Conservation (phyloP, 2,888 invertebrate genomes). For the Caradrina clavipalpis region DNA sequence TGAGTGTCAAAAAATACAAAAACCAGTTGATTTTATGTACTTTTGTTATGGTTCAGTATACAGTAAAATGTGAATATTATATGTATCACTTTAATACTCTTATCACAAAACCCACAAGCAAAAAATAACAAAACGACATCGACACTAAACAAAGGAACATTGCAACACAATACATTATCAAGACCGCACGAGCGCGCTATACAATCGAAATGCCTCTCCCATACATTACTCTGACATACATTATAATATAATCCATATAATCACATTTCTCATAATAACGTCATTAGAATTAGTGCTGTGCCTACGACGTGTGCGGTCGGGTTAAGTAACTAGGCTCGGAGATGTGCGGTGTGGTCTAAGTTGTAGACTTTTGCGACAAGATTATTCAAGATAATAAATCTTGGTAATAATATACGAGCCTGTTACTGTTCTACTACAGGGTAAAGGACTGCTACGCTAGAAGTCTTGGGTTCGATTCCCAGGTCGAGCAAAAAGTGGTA, state of each 20-base stretch:
- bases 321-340: slow-evolving; percentile 64
- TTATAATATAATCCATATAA: slow-evolving; percentile 88
- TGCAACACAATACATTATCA: slow-evolving; percentile 70
- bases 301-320: slow-evolving; percentile 86
- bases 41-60: too few species aligned
- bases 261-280: slow-evolving; percentile 89
- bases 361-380: slow-evolving; percentile 12
- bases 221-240: slow-evolving; percentile 89
- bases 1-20: too few species aligned
- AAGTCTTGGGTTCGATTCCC: too few species aligned
- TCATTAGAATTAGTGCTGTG: slow-evolving; percentile 89
- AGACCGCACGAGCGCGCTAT: slow-evolving; percentile 56
- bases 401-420: too few species aligned
- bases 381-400: neutral
- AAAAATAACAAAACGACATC: too few species aligned
- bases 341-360: slow-evolving; percentile 32
- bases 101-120: neutral
- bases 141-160: neutral
- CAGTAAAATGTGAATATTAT: too few species aligned
- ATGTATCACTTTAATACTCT: neutral
- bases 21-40: too few species aligned
- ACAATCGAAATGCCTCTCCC: slow-evolving; percentile 79
- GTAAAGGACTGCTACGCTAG: too few species aligned
- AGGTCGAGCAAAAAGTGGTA: too few species aligned
- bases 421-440: too few species aligned